Base-by-base conservation (phyloP, 2,888 invertebrate genomes). In the Hypselothyrea guttata region DNA sequence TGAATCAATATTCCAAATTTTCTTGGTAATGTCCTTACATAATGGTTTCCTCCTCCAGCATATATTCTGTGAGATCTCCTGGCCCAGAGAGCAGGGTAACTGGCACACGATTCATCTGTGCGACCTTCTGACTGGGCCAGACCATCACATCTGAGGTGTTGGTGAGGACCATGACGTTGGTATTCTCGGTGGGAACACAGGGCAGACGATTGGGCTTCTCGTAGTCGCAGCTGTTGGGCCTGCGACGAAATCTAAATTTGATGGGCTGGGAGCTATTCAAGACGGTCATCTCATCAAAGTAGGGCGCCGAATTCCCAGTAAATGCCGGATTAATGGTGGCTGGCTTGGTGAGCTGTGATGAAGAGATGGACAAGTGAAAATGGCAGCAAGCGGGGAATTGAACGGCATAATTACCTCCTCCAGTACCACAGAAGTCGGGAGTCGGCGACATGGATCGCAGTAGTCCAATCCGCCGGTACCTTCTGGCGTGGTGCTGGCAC, bases 211-310 rank as follows among this genome's bases (percentile, higher is more conserved):
- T 38, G n/a, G 38, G 11, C 11, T 40, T 66, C 27, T 84, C 71
- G 11, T 16, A 1, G 7, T 81, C 71, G 11, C 73, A 78, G 9
- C 22, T 44, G 4, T 73, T 84, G 8, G 56, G 42, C 53, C 60
- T 71, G 1, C 78, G 42, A 1, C 78, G 71, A 37, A 81, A 84
- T 0, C 84, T 78, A 59, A 75, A 81, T 45, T 49, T 78, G 0
- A 84, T 67, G 3, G 81, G 82, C 45, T 69, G 49, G 1, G 71
- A 58, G 12, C 31, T 73, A 13, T 75, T 78, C 68, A 75, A 4
- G 1, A 84, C 79, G 0, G 73, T 84, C 46, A 82, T 84, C 42
- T 84, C 81, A 34, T 84, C 84, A 3, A 84, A 78, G 11, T 79
- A 79, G 1, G 66, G 45, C 7, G 62, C 42, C 13, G 27, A 3